Evolutionary conservation across 2,797 vertebrate species (phyloP).

Genomic region (Gila robusta): DNA sequence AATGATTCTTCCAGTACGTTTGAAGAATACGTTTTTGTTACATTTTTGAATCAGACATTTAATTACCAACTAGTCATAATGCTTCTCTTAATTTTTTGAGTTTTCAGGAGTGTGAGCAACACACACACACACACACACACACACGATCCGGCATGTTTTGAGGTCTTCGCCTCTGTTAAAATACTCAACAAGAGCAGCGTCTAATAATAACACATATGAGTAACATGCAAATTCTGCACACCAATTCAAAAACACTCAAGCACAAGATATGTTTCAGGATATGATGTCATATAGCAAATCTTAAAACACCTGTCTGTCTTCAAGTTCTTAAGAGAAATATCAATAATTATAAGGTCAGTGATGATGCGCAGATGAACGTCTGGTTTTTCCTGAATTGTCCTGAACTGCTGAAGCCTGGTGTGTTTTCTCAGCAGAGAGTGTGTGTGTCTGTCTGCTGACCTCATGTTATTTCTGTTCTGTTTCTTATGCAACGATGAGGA

Average conservation of each 20-base stretch:
- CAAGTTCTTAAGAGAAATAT: no score
- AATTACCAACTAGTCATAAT: background rate
- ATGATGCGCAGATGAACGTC: background rate
- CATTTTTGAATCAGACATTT: background rate
- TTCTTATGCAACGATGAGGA: constrained; percentile 57
- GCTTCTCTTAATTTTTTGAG: background rate
- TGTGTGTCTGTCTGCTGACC: constrained; percentile 59
- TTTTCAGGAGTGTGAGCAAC: no score
- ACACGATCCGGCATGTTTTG: no score
- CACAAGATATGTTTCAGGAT: no score
- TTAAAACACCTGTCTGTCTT: no score
- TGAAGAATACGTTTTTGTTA: background rate
- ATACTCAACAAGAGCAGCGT: no score
- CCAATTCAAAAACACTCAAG: no score
- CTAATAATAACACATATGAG: no score
- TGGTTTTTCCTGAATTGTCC: background rate
- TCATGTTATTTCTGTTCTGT: constrained; percentile 54
- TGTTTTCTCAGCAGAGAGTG: constrained; percentile 27
- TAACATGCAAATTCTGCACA: no score
- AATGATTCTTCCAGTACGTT: background rate
- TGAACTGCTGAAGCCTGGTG: background rate
- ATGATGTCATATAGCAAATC: no score
- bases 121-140: background rate
- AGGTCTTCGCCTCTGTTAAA: no score
- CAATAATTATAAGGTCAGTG: background rate